Evolutionary conservation across 2,888 invertebrate genomes (phyloP).

Genomic region (Nomada fabriciana): DNA sequence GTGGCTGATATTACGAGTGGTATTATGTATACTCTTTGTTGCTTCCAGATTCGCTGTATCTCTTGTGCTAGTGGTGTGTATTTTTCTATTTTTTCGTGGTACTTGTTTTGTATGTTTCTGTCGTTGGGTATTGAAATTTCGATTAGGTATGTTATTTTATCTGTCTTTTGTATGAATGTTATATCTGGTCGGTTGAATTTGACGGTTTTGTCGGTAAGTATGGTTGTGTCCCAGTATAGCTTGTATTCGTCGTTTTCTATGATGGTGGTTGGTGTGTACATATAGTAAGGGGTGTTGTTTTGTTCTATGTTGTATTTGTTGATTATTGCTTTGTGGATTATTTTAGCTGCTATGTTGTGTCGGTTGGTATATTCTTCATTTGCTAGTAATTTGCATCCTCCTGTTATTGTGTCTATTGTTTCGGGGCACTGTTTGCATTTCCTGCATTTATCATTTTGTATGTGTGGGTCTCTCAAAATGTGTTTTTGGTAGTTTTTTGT

Average conservation of each 20-base stretch:
- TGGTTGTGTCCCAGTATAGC: background rate
- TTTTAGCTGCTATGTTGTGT: background rate
- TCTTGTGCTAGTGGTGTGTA: too few relatives aligned
- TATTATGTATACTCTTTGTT: too few relatives aligned
- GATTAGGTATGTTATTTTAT: background rate
- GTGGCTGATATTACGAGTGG: too few relatives aligned
- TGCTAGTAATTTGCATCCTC: background rate
- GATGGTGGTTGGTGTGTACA: background rate
- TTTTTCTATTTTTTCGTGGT: too few relatives aligned
- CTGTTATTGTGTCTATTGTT: slow-evolving; percentile 3
- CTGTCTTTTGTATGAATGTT: background rate
- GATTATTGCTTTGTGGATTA: background rate
- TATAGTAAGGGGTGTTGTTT: too few relatives aligned
- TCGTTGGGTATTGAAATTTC: background rate
- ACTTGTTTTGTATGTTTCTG: too few relatives aligned
- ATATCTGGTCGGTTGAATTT: background rate
- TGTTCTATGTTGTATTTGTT: too few relatives aligned
- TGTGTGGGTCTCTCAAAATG: background rate
- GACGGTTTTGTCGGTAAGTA: background rate
- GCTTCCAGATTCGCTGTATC: too few relatives aligned
- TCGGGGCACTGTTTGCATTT: background rate
- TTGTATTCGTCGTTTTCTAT: background rate
- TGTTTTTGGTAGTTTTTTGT: too few relatives aligned
- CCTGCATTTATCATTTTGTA: background rate
- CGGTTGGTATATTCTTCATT: background rate